A percentile compares a stretch with the other conserved stretches of the same genome.
phyloP scores from a whole-genome alignment of 2,113 vertebrate species.

The Crocuta crocuta region DNA sequence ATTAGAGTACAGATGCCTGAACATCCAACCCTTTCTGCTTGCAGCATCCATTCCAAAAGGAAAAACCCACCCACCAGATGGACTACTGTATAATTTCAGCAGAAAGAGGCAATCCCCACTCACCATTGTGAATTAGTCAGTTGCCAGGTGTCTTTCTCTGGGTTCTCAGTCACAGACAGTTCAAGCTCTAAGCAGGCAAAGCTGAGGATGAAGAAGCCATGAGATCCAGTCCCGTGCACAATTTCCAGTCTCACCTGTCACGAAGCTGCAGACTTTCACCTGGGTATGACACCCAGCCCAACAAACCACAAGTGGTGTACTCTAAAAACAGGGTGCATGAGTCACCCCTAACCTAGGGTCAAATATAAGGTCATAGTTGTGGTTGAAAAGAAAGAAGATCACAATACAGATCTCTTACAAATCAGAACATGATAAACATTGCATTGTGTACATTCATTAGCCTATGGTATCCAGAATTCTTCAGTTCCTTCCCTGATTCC shows the following conservation, averaged over 20 bases:
- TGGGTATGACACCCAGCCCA: not conserved
- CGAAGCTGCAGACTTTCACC: not conserved
- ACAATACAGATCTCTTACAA: too few relatives aligned
- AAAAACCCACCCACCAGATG: not conserved
- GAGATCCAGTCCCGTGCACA: not conserved
- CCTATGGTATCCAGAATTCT: too few relatives aligned
- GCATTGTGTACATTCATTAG: too few relatives aligned
- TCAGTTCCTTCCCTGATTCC: too few relatives aligned
- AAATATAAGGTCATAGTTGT: not conserved
- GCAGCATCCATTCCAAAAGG: not conserved
- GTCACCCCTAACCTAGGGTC: not conserved
- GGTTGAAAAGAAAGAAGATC: too few relatives aligned
- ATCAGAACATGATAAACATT: too few relatives aligned
- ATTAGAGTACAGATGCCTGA: not conserved
- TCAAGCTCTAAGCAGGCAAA: not conserved
- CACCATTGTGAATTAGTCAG: not conserved
- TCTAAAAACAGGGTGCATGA: not conserved
- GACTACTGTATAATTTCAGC: too few relatives aligned
- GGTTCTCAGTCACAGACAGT: not conserved
- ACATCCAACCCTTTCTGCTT: not conserved
- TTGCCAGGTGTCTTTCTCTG: not conserved
- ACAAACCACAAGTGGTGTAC: not conserved
- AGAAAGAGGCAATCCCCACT: not conserved
- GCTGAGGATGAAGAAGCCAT: not conserved
- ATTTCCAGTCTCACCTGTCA: not conserved